phyloP scores from a whole-genome alignment of 2,888 invertebrate genomes.

The Himalopsyche kuldschensis region DNA sequence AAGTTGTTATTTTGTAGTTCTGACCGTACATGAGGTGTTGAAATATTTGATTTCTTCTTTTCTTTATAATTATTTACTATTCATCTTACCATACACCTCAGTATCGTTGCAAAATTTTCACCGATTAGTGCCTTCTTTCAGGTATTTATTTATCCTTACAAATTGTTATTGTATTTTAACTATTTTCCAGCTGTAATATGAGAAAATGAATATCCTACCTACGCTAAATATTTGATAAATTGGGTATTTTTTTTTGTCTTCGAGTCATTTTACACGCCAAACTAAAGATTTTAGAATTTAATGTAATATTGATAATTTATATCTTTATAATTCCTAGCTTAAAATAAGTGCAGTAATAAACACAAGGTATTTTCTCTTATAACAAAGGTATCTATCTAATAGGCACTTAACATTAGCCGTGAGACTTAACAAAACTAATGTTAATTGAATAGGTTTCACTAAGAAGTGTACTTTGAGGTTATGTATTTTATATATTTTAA shows the following conservation, averaged over 20 bases:
- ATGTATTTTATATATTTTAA: neutral
- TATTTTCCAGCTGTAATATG: too few relatives aligned
- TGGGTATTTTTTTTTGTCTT: neutral
- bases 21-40: too few relatives aligned
- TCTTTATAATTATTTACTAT: too few relatives aligned
- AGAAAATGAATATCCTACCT: neutral
- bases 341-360: neutral
- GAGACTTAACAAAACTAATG: neutral
- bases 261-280: neutral
- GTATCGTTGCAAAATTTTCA: too few relatives aligned
- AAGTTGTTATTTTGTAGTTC: too few relatives aligned
- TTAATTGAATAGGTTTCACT: neutral
- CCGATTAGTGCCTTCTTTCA: too few relatives aligned
- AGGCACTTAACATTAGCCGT: neutral
- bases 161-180: too few relatives aligned
- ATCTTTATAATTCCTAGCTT: neutral
- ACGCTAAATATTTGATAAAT: neutral
- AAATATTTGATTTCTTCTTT: too few relatives aligned
- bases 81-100: too few relatives aligned
- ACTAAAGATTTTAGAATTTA: neutral
- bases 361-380: neutral
- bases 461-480: neutral
- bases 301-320: neutral
- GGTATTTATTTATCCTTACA: too few relatives aligned
- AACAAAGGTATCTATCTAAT: neutral